Conservation (phyloP, 2,113 vertebrate genomes). For the Mirounga angustirostris region DNA sequence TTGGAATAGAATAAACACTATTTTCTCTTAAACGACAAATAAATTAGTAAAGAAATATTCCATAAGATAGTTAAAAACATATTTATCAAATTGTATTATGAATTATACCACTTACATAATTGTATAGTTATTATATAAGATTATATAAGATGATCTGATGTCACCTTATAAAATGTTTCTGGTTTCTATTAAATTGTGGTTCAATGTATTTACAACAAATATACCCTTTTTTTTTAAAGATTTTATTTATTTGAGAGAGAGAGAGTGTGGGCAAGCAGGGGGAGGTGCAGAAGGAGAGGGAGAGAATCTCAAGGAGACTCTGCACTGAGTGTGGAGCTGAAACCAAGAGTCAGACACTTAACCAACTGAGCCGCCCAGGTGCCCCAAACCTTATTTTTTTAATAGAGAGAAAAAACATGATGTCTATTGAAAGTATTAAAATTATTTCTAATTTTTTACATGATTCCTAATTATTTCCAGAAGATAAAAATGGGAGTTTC, state of each 20-base stretch:
- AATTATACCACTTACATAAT: background rate
- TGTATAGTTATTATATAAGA: background rate
- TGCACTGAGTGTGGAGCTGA: background rate
- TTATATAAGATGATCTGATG: background rate
- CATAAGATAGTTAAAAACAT: background rate
- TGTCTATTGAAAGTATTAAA: background rate
- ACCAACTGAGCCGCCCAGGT: background rate
- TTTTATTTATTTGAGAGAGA: background rate
- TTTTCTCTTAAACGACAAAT: background rate
- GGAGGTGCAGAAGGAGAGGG: background rate
- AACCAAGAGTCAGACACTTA: background rate
- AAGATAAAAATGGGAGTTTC: background rate
- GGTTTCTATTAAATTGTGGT: background rate
- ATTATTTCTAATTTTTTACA: conserved; percentile 23
- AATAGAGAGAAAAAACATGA: background rate
- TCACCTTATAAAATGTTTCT: background rate
- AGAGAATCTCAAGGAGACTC: background rate
- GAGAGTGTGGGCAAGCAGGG: background rate
- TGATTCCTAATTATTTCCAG: background rate
- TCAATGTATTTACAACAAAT: background rate
- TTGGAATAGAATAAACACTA: background rate
- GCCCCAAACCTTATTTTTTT: background rate
- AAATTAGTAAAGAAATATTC: background rate
- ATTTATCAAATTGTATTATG: background rate
- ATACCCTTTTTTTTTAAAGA: background rate